A percentile compares a stretch with the other conserved stretches of the same genome.
These are phyloP conservation scores for Hetaerina titia DNA, from an alignment of 2,888 invertebrate species.

Conservation along the genomic window DNA sequence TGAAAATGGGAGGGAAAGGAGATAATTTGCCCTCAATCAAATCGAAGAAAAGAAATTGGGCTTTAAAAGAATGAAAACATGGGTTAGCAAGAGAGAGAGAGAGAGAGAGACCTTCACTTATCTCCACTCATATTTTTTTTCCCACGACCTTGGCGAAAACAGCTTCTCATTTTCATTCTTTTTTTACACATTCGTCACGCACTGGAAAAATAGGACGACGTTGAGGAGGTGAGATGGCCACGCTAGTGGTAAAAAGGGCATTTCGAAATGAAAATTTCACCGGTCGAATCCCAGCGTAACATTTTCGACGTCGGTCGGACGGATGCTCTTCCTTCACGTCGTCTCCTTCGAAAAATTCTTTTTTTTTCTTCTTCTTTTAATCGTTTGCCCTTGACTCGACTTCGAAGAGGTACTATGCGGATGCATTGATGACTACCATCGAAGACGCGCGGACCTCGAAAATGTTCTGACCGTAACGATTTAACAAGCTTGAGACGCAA, in stretches of 20 bases:
- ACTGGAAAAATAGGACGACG: not conserved
- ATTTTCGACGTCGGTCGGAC: too few species aligned
- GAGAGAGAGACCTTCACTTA: not conserved
- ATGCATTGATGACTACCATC: too few species aligned
- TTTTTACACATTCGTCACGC: not conserved
- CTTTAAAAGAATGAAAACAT: not conserved
- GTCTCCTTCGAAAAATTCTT: too few species aligned
- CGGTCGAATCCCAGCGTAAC: not conserved
- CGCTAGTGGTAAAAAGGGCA: not conserved
- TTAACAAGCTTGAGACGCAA: too few species aligned
- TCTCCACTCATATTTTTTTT: not conserved
- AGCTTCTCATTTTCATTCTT: not conserved
- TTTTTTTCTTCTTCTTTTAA: too few species aligned
- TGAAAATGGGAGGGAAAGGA: not conserved
- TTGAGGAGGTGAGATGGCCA: not conserved
- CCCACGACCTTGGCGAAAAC: constrained; percentile 23
- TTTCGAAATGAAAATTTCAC: not conserved
- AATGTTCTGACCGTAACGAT: too few species aligned
- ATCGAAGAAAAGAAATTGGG: not conserved
- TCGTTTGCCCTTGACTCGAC: too few species aligned
- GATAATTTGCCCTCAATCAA: not conserved
- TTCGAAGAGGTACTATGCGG: too few species aligned
- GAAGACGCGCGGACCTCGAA: too few species aligned
- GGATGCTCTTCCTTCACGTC: too few species aligned
- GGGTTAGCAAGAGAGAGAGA: not conserved